These are phyloP conservation scores for Galaxea fascicularis DNA, from an alignment of 92 coral and sea anemone genomes.

Conservation along the genomic window DNA sequence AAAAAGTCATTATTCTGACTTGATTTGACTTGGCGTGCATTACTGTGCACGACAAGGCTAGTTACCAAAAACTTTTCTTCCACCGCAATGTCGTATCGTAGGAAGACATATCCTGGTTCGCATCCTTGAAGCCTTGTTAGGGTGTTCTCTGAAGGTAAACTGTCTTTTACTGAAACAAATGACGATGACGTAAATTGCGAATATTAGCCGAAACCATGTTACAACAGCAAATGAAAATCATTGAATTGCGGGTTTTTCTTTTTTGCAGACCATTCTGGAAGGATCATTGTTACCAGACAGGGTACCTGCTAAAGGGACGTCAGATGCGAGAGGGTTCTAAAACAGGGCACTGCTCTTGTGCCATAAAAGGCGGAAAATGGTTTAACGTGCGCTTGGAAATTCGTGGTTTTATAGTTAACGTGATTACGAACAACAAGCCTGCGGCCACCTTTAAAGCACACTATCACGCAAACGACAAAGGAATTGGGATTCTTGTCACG, in stretches of 20 bases:
- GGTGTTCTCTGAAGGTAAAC: too few species aligned
- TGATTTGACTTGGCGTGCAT: too few species aligned
- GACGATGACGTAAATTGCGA: too few species aligned
- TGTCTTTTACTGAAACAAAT: too few species aligned
- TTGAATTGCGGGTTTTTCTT: neutral
- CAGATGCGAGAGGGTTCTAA: conserved; percentile 42
- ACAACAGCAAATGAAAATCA: too few species aligned
- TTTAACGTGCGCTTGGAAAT: conserved; percentile 47
- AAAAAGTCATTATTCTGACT: too few species aligned
- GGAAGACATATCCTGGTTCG: too few species aligned
- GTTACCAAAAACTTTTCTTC: too few species aligned
- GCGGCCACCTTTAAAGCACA: conserved; percentile 32
- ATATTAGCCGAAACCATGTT: too few species aligned
- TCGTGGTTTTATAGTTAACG: conserved; percentile 28
- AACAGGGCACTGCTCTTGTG: conserved; percentile 39
- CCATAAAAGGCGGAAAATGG: conserved; percentile 45
- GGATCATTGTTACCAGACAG: conserved; percentile 53
- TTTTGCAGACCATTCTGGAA: conserved; percentile 40
- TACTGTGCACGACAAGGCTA: too few species aligned
- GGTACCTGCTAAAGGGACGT: conserved; percentile 42
- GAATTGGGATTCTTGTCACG: conserved; percentile 60
- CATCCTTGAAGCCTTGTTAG: too few species aligned
- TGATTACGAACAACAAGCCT: conserved; percentile 17
- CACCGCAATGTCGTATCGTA: too few species aligned
- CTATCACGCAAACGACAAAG: conserved; percentile 8